Base-by-base conservation (phyloP, 2,888 invertebrate genomes). In the Cybosia mesomella region DNA sequence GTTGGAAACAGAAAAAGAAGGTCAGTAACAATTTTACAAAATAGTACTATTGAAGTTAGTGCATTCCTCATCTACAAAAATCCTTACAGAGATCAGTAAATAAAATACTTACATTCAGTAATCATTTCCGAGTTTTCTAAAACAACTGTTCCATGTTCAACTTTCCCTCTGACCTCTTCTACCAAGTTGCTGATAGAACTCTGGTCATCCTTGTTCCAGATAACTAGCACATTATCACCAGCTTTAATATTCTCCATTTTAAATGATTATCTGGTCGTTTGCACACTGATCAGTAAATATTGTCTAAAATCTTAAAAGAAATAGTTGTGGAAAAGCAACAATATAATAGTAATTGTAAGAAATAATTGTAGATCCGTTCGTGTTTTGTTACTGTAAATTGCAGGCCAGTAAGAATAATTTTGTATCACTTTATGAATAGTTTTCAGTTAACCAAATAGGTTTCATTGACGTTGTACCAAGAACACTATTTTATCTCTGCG, bases 91-190 rank as follows among this genome's bases (percentile, higher is more conserved):
- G 4, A 49, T 9, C 1, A 18, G 15, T n/a, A 9, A 49, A 49
- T 18, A 62, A 70, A 61, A 43, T 15, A 92, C 95, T 95, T 91
- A 97, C 97, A 92, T 83, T 95, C 91, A 58, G 95, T 89, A 39
- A 97, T 89, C 85, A 96, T 95, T 79, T 95, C 95, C 28, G 96
- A 92, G 88, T 96, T 96, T 91, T 96, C 96, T 36, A 96, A 84
- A 76, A 95, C 92, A 59, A 96, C 91, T 68, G 94, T 88, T 13
- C 95, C 96, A 73, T 91, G 89, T 58, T 86, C 85, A 64, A 94
- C 93, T 18, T 91, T 81, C 66, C 85, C 85, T 84, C 96, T 95
- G 10, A 97, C 82, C 75, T 95, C 90, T 62, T 93, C 92, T 9
- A 96, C 94, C 39, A 95, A 92, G 79, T 93, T 92, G 80, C 95